Conservation (phyloP, 2,113 vertebrate species). For the Tragelaphus buxtoni region DNA sequence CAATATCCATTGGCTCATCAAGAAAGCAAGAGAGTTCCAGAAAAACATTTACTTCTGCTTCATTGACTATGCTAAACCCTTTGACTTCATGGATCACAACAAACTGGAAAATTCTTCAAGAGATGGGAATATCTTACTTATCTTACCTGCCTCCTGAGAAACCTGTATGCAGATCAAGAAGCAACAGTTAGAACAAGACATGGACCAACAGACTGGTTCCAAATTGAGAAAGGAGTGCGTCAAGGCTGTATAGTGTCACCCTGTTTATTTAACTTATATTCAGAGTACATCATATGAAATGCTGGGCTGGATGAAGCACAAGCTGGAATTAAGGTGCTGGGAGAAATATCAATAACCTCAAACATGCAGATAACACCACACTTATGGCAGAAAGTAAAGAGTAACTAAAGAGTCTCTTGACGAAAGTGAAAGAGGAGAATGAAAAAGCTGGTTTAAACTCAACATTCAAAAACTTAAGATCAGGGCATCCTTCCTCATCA, state of each 20-base stretch:
- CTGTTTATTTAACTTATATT: background rate
- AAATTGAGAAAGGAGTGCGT: background rate
- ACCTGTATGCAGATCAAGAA: background rate
- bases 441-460: background rate
- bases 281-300: background rate
- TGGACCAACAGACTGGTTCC: background rate
- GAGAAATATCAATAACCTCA: background rate
- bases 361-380: background rate
- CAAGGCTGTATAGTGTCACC: background rate
- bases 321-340: background rate
- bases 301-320: background rate
- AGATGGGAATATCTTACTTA: background rate
- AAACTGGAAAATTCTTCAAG: background rate
- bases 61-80: background rate
- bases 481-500: background rate
- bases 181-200: background rate
- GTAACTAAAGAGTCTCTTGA: background rate
- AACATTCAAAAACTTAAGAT: background rate
- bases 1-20: background rate
- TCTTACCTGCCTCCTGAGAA: background rate
- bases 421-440: background rate
- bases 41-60: background rate
- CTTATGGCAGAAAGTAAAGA: background rate
- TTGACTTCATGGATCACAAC: background rate
- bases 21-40: background rate